Evolutionary conservation across 1,140 invertebrate species (phyloP), one percentile per base, ranked within the genome.

Genomic region (Maconellicoccus hirsutus): DNA sequence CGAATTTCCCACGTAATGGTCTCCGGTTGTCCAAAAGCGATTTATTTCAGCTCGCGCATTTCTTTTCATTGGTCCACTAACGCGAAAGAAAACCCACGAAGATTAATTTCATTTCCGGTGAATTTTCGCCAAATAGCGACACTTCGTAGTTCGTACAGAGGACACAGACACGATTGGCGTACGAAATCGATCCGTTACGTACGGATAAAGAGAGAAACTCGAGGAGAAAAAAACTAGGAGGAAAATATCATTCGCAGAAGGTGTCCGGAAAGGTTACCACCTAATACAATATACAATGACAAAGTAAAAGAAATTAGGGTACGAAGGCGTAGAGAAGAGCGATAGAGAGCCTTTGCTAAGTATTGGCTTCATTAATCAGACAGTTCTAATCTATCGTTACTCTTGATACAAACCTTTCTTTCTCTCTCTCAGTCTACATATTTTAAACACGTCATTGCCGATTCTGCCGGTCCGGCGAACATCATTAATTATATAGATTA

Each of bases 341-440:
- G n/a, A n/a, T n/a, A n/a, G 12, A 52, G 42, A 52, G 42, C 42
- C 12, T 52, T 52, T 52, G 42, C 12, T 52, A 52, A 52, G 42
- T 29, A 52, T 61, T 61, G 59, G 61, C 71, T 63, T 71, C 25
- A 59, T 71, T 59, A 42, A 71, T 27, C 59, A 71, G 25, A 38
- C 38, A 71, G 42, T 23, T 23, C 38, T 27, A 27, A 39, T 42
- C 38, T 52, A 71, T 71, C 23, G 42, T 52, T 42, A 6, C 14
- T 39, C 25, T 42, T 27, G 23, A 59, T 27, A 59, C 33, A 16
- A 52, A 27, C 59, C 38, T 27, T 16, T 63, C 12, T 19, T 1
- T 1, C 4, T 16, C 26, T 27, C 2, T 63, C 61, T 52, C 16
- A 2, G 12, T 52, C 42, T 52, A 52, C 42, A 52, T 52, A 52